phyloP scores from a whole-genome alignment of 2,888 invertebrate genomes.

The Microchrysa polita region DNA sequence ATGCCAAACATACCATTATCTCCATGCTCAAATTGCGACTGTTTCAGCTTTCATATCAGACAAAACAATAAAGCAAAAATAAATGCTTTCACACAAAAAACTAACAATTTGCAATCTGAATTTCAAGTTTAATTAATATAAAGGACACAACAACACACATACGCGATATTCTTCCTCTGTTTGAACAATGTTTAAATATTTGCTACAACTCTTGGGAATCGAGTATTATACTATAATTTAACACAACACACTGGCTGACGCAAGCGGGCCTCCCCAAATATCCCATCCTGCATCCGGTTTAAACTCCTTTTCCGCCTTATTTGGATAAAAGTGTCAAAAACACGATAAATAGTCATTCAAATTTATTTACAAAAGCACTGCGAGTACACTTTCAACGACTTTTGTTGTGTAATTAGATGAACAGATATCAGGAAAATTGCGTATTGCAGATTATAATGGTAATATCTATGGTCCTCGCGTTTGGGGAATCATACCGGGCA shows the following conservation, averaged over 20 bases:
- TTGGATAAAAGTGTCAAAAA: constrained; percentile 12
- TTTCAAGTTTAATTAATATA: background rate
- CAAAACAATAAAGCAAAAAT: background rate
- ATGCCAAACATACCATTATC: too few species aligned
- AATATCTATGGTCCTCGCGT: too few species aligned
- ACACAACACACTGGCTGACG: too few species aligned
- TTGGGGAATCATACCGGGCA: too few species aligned
- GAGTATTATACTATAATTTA: background rate
- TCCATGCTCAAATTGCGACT: background rate
- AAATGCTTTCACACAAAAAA: background rate
- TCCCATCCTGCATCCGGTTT: too few species aligned
- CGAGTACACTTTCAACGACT: background rate
- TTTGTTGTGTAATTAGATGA: background rate
- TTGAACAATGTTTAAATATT: too few species aligned
- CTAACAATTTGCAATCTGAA: background rate
- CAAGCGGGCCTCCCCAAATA: too few species aligned
- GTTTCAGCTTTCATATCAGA: constrained; percentile 3
- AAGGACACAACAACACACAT: background rate
- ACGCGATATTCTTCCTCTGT: background rate
- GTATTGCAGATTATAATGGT: too few species aligned
- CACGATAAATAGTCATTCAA: constrained; percentile 13
- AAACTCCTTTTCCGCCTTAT: background rate
- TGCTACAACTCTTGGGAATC: background rate
- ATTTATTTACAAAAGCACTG: background rate
- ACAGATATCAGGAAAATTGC: background rate